Base-by-base conservation (phyloP, 2,113 vertebrate species). In the Dasyprocta punctata region DNA sequence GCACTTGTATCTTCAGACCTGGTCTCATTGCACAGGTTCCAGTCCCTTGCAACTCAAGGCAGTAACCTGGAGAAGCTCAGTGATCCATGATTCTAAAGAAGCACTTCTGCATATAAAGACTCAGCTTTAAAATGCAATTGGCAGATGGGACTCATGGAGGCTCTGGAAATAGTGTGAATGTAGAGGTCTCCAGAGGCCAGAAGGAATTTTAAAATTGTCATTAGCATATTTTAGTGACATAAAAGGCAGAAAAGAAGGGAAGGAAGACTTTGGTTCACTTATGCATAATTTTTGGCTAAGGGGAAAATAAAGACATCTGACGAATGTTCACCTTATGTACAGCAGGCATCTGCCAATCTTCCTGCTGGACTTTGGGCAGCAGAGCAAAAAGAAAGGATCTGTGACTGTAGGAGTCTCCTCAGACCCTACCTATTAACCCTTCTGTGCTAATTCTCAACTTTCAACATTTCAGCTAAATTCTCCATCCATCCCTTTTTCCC, bases 221-320 rank as follows among this genome's bases (percentile, higher is more conserved):
- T 98, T 98, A 98, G 97, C 97, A 96, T 96, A 98, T 94, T 98
- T 98, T 97, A 98, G 73, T 96, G 94, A 95, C n/a, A 96, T 89
- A 93, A 97, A 98, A 97, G 93, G 97, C 8, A 44, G 7, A 9
- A 4, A 38, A n/a, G 14, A 28, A 0, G 1, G 7, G 41, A 47
- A 38, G 30, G 6, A 36, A 10, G 14, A 11, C 9, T 80, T 84
- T 41, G 38, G 17, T 13, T 94, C 30, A 80, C 24, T 26, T 85
- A 26, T 3, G 11, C 1, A 1, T 24, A 89, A 81, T 92, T 69
- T 30, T 71, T 81, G 33, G 56, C 16, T 41, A 75, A 38, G n/a
- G 1, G 7, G n/a, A 80, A 92, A 81, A 75, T 49, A 33, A 95
- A 89, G n/a, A 30, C 44, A 38, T 58, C 20, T 69, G 54, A 81